A percentile compares a stretch with the other conserved stretches of the same genome.
These are phyloP conservation scores for Nipponia nippon DNA, from an alignment of 2,113 vertebrate species.

Conservation along the genomic window DNA sequence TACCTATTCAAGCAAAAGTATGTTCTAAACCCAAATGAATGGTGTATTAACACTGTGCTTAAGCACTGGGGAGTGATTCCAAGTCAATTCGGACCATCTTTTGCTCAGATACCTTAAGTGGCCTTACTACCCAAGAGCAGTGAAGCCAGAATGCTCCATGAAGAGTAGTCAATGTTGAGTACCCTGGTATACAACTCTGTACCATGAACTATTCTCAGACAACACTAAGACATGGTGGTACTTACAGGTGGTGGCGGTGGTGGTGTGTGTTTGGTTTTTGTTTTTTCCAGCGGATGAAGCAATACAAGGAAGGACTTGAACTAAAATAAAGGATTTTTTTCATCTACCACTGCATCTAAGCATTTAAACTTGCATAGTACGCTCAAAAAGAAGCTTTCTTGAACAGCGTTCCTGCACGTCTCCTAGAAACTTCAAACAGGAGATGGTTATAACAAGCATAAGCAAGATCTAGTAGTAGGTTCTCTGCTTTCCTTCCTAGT, in stretches of 20 bases:
- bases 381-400: not conserved
- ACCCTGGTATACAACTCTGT: not conserved
- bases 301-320: not conserved
- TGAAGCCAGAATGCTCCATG: not conserved
- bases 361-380: conserved; percentile 45
- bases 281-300: not conserved
- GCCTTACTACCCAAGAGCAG: not conserved
- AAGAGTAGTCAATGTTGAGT: not conserved
- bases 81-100: not conserved
- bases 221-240: not conserved
- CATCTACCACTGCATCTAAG: conserved; percentile 7
- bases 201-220: not conserved
- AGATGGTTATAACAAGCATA: not conserved
- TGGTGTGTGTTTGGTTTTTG: not conserved
- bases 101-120: not conserved
- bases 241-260: not conserved
- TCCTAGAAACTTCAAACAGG: not conserved
- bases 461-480: not conserved
- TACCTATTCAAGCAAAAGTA: not conserved
- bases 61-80: not conserved
- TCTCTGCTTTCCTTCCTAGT: not conserved
- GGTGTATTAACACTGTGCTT: not conserved
- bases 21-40: not conserved
- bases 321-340: not conserved
- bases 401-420: not conserved